Conservation (phyloP, 2,888 invertebrate genomes). For the Troides helena region DNA sequence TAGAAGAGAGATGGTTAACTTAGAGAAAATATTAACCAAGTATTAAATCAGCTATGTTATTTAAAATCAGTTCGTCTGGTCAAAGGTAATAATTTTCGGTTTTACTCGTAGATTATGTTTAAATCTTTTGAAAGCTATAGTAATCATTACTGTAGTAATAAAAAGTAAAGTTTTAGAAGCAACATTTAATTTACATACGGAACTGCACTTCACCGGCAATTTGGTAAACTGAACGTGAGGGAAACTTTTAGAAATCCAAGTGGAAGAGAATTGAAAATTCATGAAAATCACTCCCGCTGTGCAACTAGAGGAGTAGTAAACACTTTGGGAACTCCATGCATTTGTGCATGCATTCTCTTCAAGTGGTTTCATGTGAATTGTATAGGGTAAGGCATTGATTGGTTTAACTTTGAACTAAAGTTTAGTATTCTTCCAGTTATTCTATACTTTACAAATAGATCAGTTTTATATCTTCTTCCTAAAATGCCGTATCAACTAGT, state of each 20-base stretch:
- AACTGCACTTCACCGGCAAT: slow-evolving; percentile 16
- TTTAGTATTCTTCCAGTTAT: neutral
- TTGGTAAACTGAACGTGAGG: slow-evolving; percentile 14
- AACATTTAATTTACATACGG: slow-evolving; percentile 4
- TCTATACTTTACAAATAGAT: neutral
- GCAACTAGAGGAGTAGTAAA: slow-evolving; percentile 2
- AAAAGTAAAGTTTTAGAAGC: slow-evolving; percentile 4
- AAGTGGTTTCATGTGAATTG: neutral
- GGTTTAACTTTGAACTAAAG: neutral
- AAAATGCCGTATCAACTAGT: too few relatives aligned
- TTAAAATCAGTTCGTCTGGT: too few relatives aligned
- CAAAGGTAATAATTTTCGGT: too few relatives aligned
- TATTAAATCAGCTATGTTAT: too few relatives aligned
- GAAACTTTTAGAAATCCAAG: slow-evolving; percentile 16
- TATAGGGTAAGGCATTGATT: neutral
- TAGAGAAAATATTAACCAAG: too few relatives aligned
- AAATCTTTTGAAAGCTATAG: neutral
- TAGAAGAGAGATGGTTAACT: too few relatives aligned
- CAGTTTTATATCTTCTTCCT: too few relatives aligned
- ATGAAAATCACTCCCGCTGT: slow-evolving; percentile 20
- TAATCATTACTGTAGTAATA: neutral
- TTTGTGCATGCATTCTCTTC: neutral
- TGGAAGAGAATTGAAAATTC: slow-evolving; percentile 17
- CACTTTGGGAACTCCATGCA: slow-evolving; percentile 11
- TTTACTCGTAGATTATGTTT: too few relatives aligned